Evolutionary conservation across 2,888 invertebrate genomes (phyloP), one percentile per base, ranked within the genome.

Genomic region (Arge pagana): DNA sequence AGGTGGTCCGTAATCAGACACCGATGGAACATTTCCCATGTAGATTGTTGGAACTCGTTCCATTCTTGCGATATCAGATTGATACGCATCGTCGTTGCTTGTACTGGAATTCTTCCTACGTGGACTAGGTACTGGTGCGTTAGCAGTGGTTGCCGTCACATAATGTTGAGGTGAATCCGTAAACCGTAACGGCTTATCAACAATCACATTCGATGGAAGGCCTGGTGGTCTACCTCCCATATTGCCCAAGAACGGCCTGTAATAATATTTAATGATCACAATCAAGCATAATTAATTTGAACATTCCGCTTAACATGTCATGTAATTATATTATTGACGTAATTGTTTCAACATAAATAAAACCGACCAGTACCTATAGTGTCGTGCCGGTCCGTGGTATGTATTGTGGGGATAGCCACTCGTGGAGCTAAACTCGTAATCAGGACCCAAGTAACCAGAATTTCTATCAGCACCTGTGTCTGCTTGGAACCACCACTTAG

Each of bases 321-420:
- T n/a, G n/a, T n/a, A n/a, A n/a, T n/a, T n/a, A n/a, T n/a, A n/a
- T n/a, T n/a, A n/a, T n/a, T n/a, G n/a, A n/a, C n/a, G n/a, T n/a
- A n/a, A n/a, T n/a, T n/a, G n/a, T n/a, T n/a, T n/a, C n/a, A n/a
- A n/a, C 10, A 10, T n/a, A 13, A 11, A 39, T 39, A n/a, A 8
- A 24, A 41, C 55, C 6, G 26, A 33, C 7, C 26, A 6, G 4
- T 33, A 76, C 76, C 90, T 82, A 66, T 85, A 83, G 68, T 91
- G 91, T 56, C 87, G 80, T 4, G 89, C 84, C 36, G 90, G 91
- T 0, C 93, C 95, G 77, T 94, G 95, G 79, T 93, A 96, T 1
- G 94, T 94, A 78, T 94, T 91, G 74, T 93, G 92, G 31, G 85
- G 84, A 73, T 85, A 89, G 1, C 83, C 85, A 49, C 81, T 79